Evolutionary conservation across 2,113 vertebrate species (phyloP).

Genomic region (Gyps fulvus): DNA sequence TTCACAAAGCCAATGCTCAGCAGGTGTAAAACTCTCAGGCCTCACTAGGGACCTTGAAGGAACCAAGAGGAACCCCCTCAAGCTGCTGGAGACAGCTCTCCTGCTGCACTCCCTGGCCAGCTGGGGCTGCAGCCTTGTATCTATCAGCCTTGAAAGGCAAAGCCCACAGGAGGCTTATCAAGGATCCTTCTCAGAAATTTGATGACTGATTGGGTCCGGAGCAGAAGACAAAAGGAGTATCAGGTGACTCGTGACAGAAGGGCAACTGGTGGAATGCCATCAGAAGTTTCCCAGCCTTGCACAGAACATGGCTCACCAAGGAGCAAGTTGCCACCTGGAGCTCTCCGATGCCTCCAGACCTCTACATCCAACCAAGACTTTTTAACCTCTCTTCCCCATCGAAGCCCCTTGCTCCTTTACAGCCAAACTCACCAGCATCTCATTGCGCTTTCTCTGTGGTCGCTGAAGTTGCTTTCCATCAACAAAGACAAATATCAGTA

Average conservation of each 20-base stretch:
- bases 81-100: background rate
- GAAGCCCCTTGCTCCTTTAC: background rate
- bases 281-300: background rate
- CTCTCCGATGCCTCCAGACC: background rate
- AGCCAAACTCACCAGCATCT: background rate
- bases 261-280: background rate
- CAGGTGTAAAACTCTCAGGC: background rate
- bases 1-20: background rate
- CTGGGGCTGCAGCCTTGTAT: background rate
- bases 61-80: background rate
- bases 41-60: background rate
- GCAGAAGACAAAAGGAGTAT: background rate
- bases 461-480: background rate
- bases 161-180: background rate
- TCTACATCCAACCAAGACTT: background rate
- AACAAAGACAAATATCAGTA: background rate
- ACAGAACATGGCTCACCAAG: background rate
- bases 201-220: accelerated
- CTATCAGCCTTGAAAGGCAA: background rate
- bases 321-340: background rate
- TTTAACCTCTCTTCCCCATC: background rate
- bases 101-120: background rate
- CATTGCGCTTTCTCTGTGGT: background rate
- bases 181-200: background rate
- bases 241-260: background rate